phyloP scores from a whole-genome alignment of 2,888 invertebrate genomes.

The Branchipolynoe longqiensis region DNA sequence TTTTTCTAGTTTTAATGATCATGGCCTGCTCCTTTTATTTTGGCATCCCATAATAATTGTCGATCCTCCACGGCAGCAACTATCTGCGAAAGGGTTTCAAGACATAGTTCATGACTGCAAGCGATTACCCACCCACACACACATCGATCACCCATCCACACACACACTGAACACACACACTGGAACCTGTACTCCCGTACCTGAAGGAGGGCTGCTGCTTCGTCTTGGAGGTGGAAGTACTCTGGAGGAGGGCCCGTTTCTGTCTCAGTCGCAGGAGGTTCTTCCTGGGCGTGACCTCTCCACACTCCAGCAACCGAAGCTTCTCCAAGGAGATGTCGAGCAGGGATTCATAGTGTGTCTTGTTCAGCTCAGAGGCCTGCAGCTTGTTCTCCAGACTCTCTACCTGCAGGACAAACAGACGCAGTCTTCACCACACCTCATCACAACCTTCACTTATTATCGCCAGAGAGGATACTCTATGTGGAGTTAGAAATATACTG shows the following conservation, averaged over 20 bases:
- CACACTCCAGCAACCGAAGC: slow-evolving; percentile 50
- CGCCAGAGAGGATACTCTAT: too few relatives aligned
- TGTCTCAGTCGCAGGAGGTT: slow-evolving; percentile 16
- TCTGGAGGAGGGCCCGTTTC: background rate
- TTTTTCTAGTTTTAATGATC: too few relatives aligned
- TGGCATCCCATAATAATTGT: too few relatives aligned
- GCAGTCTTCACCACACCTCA: background rate
- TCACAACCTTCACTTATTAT: too few relatives aligned
- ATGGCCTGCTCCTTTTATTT: too few relatives aligned
- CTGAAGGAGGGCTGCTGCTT: background rate
- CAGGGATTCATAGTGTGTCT: slow-evolving; percentile 42
- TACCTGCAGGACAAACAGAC: background rate
- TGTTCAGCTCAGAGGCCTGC: slow-evolving; percentile 37
- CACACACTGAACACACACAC: too few relatives aligned
- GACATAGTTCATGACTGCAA: too few relatives aligned
- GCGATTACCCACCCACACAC: too few relatives aligned
- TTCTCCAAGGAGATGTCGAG: slow-evolving; percentile 54
- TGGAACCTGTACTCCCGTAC: background rate
- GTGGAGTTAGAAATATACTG: too few relatives aligned
- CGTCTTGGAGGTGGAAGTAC: slow-evolving; percentile 18
- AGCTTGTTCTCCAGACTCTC: slow-evolving; percentile 35
- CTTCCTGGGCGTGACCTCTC: slow-evolving; percentile 27
- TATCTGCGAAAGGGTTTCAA: too few relatives aligned
- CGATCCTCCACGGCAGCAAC: too few relatives aligned
- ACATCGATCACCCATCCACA: too few relatives aligned